Conservation (phyloP, 2,888 invertebrate species). For the Brenthis hecate region DNA sequence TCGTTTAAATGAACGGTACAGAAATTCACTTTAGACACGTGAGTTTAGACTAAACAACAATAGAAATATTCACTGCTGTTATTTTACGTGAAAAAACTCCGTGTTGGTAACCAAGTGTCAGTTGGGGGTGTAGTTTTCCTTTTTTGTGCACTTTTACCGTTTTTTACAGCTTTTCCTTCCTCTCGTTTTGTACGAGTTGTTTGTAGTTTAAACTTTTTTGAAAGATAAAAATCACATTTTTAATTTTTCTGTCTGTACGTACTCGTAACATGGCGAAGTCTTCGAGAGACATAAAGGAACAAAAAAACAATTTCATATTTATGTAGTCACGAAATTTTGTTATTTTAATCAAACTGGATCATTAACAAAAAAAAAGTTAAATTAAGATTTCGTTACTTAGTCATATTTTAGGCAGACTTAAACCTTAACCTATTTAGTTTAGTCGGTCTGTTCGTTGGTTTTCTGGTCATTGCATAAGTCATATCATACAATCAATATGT, state of each 20-base stretch:
- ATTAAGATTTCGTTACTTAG: too few relatives aligned
- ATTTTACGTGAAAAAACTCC: constrained; percentile 25
- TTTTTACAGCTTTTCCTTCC: constrained; percentile 24
- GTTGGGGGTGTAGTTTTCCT: constrained; percentile 25
- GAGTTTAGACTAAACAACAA: constrained; percentile 18
- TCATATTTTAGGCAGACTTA: too few relatives aligned
- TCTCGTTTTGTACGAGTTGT: constrained; percentile 26
- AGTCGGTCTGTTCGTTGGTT: too few relatives aligned
- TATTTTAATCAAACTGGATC: too few relatives aligned
- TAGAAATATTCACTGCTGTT: constrained; percentile 22
- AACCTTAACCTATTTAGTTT: too few relatives aligned
- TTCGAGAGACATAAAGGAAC: neutral
- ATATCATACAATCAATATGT: too few relatives aligned
- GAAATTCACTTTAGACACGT: neutral
- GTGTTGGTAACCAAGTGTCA: constrained; percentile 30
- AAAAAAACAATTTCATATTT: neutral
- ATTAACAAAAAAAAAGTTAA: too few relatives aligned
- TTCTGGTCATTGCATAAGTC: too few relatives aligned
- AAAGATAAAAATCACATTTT: constrained; percentile 10
- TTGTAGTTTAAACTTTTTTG: constrained; percentile 19
- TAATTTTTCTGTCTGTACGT: constrained; percentile 8
- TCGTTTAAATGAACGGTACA: neutral
- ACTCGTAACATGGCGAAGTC: neutral
- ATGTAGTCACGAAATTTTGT: too few relatives aligned
- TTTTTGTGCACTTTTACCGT: constrained; percentile 3